phyloP scores from a whole-genome alignment of 1,140 invertebrate genomes.

The Psix sp. region DNA sequence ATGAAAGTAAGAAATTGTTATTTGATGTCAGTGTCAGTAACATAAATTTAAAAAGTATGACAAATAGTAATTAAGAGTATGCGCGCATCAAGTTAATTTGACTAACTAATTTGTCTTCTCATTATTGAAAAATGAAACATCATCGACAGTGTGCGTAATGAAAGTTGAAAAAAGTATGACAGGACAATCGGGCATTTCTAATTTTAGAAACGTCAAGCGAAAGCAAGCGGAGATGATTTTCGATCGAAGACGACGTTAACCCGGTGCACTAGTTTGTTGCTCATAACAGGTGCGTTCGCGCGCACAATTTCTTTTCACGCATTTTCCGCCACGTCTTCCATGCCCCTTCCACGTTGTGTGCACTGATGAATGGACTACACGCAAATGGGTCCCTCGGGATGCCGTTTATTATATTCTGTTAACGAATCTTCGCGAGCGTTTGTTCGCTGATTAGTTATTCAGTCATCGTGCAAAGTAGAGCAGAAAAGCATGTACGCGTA shows the following conservation, averaged over 20 bases:
- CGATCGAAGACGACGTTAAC: constrained; percentile 43
- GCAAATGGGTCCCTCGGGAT: constrained; percentile 6
- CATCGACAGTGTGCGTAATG: constrained; percentile 5
- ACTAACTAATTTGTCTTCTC: no score
- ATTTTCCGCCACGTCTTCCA: constrained; percentile 27
- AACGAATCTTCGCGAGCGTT: constrained; percentile 17
- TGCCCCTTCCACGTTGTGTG: constrained; percentile 7
- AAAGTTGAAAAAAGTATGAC: constrained; percentile 43
- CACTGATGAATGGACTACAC: constrained; percentile 28
- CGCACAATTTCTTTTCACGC: constrained; percentile 41
- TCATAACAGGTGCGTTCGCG: constrained; percentile 45
- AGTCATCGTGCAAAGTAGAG: constrained; percentile 50
- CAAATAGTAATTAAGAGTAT: no score
- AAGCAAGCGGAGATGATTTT: constrained; percentile 49
- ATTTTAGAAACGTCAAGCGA: constrained; percentile 50
- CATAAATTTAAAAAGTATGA: no score
- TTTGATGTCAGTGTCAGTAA: no score
- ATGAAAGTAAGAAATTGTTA: no score
- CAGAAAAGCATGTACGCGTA: constrained; percentile 29
- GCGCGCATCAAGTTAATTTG: no score
- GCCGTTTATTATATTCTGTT: constrained; percentile 25
- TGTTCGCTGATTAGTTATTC: constrained; percentile 38
- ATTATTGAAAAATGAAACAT: no score
- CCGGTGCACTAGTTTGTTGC: constrained; percentile 58
- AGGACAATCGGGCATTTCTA: constrained; percentile 33